Evolutionary conservation across 1,140 invertebrate genomes (phyloP).

Genomic region (Sarcophaga bullata): DNA sequence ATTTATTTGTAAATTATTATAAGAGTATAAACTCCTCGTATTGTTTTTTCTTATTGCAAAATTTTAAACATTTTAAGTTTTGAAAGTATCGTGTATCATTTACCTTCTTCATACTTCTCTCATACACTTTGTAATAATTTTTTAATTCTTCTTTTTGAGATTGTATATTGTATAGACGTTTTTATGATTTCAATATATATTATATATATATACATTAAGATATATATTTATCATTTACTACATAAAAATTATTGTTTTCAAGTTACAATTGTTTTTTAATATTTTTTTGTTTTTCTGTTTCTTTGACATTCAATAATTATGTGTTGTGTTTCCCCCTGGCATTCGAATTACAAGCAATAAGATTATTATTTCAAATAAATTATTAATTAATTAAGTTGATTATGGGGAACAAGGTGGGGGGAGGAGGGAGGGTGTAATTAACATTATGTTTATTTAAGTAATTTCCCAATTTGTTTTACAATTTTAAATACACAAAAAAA

Average conservation of each 20-base stretch:
- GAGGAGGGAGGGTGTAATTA: neutral
- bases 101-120: neutral
- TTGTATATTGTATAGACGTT: conserved; percentile 11
- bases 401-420: neutral
- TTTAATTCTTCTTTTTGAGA: no score
- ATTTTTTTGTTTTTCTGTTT: conserved; percentile 2
- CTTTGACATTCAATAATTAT: neutral
- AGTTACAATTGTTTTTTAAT: conserved; percentile 23
- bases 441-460: neutral
- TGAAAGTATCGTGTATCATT: neutral
- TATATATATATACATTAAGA: conserved; percentile 11
- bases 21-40: no score
- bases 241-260: conserved; percentile 40
- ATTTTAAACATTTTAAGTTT: neutral
- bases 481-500: no score
- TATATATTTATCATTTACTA: conserved; percentile 25
- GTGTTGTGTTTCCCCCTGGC: no score
- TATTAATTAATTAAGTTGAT: no score
- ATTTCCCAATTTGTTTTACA: no score
- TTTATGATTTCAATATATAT: neutral
- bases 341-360: no score
- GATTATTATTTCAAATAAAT: no score
- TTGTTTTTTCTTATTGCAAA: neutral
- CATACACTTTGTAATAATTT: neutral
- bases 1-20: no score